These are phyloP conservation scores for Phymanthus crucifer DNA, from an alignment of 92 coral and sea anemone genomes.

Conservation along the genomic window DNA sequence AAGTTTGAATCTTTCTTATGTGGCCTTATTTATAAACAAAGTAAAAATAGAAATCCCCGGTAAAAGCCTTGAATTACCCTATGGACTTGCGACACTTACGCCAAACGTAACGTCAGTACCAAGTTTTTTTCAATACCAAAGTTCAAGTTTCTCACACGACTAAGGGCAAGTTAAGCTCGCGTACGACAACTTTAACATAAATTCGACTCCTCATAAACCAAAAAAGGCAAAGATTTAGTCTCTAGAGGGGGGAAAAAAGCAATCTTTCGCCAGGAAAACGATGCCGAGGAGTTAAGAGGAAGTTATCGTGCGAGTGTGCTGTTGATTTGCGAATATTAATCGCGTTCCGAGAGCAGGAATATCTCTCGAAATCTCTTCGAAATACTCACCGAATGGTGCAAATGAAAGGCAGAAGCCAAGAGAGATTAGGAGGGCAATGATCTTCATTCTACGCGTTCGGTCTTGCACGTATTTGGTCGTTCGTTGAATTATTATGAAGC, in stretches of 20 bases:
- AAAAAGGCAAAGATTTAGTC: neutral
- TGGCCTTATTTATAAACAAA: conserved; percentile 3
- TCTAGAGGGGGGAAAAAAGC: neutral
- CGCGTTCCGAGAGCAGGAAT: neutral
- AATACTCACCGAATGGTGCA: conserved; percentile 12
- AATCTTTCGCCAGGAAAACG: neutral
- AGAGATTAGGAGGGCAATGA: neutral
- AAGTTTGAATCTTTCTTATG: neutral
- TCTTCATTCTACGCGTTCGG: conserved; percentile 14
- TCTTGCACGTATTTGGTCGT: neutral
- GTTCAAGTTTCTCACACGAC: conserved; percentile 38
- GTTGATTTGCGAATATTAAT: neutral
- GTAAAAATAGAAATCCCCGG: neutral
- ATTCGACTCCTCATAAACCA: conserved; percentile 1
- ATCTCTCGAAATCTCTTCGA: neutral
- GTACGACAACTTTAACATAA: conserved; percentile 19
- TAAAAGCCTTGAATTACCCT: neutral
- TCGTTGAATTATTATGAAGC: conserved; percentile 1
- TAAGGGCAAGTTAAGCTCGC: conserved; percentile 21
- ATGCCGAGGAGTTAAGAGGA: neutral
- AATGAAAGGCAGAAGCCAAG: conserved; percentile 17
- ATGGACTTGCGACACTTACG: neutral
- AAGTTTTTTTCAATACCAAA: neutral
- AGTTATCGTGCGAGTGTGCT: neutral
- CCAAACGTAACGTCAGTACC: conserved; percentile 27